Evolutionary conservation across 2,888 invertebrate species (phyloP).

Genomic region (Gymnocheta viridis): DNA sequence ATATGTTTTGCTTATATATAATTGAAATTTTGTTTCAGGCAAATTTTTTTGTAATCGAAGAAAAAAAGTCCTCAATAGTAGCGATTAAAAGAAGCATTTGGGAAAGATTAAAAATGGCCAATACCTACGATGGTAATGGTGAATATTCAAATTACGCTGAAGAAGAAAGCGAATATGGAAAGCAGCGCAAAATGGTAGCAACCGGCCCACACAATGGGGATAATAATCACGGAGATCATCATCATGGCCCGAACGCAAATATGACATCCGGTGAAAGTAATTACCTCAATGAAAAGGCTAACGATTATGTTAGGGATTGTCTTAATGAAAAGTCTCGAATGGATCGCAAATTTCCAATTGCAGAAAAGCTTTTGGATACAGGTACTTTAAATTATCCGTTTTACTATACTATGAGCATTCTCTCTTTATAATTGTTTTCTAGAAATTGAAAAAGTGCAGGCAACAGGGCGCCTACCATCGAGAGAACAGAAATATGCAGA

Average conservation of each 20-base stretch:
- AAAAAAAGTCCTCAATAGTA: not conserved
- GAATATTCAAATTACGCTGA: constrained; percentile 80
- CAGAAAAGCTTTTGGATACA: constrained; percentile 87
- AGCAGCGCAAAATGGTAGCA: constrained; percentile 75
- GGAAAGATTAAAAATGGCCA: constrained; percentile 77
- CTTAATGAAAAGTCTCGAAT: constrained; percentile 87
- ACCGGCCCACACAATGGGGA: constrained; percentile 79
- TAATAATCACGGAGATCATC: constrained; percentile 79
- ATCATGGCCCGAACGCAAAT: constrained; percentile 71
- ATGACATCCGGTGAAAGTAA: constrained; percentile 76
- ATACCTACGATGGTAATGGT: constrained; percentile 81
- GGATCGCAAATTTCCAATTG: constrained; percentile 87
- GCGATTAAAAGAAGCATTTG: not conserved
- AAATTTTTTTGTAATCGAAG: not conserved
- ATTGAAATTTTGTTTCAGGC: constrained; percentile 11
- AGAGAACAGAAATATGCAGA: constrained; percentile 88
- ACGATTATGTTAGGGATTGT: constrained; percentile 89
- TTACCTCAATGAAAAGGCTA: constrained; percentile 87
- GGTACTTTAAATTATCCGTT: constrained; percentile 82
- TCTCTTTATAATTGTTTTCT: not conserved
- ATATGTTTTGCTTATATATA: not conserved
- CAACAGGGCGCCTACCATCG: constrained; percentile 85
- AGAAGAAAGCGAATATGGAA: constrained; percentile 80
- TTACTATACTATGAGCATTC: not conserved
- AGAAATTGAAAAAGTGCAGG: constrained; percentile 90